These are phyloP conservation scores for Prosopocoilus inquinatus DNA, from an alignment of 2,888 invertebrate species.

Conservation along the genomic window DNA sequence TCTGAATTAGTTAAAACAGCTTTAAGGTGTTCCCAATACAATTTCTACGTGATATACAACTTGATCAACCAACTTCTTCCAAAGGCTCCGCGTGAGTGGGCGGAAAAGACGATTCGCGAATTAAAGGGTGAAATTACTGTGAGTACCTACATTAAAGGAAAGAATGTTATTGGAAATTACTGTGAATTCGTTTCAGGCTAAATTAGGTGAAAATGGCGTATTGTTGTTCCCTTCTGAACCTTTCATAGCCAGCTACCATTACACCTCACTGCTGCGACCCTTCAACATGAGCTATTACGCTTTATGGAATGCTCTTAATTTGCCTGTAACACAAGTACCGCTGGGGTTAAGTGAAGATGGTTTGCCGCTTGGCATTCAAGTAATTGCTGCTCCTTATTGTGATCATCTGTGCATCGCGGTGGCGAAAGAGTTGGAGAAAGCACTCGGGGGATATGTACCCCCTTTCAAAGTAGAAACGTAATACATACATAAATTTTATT, in stretches of 20 bases:
- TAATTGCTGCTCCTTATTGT: slow-evolving; percentile 67
- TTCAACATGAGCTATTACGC: slow-evolving; percentile 85
- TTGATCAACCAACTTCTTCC: slow-evolving; percentile 67
- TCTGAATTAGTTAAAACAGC: slow-evolving; percentile 62
- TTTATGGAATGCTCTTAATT: slow-evolving; percentile 77
- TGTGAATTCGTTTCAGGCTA: slow-evolving; percentile 52
- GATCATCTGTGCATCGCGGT: slow-evolving; percentile 75
- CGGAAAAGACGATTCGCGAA: slow-evolving; percentile 57
- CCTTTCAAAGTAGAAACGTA: slow-evolving; percentile 47
- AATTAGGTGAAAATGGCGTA: slow-evolving; percentile 76
- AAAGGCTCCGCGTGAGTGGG: slow-evolving; percentile 63
- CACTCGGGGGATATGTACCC: slow-evolving; percentile 70
- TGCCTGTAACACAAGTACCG: slow-evolving; percentile 85
- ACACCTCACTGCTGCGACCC: slow-evolving; percentile 71
- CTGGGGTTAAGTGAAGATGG: slow-evolving; percentile 70
- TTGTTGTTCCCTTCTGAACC: slow-evolving; percentile 82
- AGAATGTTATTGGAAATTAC: too few species aligned
- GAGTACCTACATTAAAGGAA: slow-evolving; percentile 34
- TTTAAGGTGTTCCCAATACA: slow-evolving; percentile 62
- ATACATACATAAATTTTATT: too few species aligned
- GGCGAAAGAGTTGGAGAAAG: slow-evolving; percentile 65
- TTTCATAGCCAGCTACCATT: slow-evolving; percentile 77
- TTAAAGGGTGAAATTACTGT: slow-evolving; percentile 63
- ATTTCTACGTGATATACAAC: slow-evolving; percentile 66
- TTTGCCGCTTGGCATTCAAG: slow-evolving; percentile 77